Evolutionary conservation across 2,888 invertebrate genomes (phyloP).

Genomic region (Heliothis peltigera): DNA sequence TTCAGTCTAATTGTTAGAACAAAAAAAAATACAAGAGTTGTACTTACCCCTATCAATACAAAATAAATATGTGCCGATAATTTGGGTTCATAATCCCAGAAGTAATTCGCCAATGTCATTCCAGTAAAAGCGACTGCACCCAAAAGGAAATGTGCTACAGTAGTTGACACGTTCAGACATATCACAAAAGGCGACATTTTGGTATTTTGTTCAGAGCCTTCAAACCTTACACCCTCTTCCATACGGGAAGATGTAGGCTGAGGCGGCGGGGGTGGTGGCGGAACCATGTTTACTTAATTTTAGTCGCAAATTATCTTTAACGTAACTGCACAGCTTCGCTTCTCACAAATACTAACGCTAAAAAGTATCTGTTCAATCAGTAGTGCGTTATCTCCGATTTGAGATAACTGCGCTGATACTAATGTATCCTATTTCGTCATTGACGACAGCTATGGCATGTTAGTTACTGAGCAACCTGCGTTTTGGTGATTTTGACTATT

Average conservation of each 20-base stretch:
- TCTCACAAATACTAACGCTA: slow-evolving; percentile 14
- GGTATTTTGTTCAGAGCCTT: slow-evolving; percentile 19
- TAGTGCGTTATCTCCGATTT: slow-evolving; percentile 32
- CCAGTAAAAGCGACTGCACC: slow-evolving; percentile 67
- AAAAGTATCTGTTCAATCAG: slow-evolving; percentile 17
- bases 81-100: neutral
- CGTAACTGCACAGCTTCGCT: slow-evolving; percentile 4
- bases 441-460: slow-evolving; percentile 34
- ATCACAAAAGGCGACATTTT: slow-evolving; percentile 47
- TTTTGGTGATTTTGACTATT: neutral
- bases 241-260: slow-evolving; percentile 35
- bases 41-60: slow-evolving; percentile 78
- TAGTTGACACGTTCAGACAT: slow-evolving; percentile 63
- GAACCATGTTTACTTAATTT: slow-evolving; percentile 35
- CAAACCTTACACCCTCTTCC: slow-evolving; percentile 41
- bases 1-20: neutral
- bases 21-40: neutral
- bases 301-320: neutral
- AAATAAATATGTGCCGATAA: slow-evolving; percentile 72
- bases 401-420: slow-evolving; percentile 43
- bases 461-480: slow-evolving; percentile 13
- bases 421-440: slow-evolving; percentile 30
- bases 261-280: slow-evolving; percentile 55
- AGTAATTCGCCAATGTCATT: slow-evolving; percentile 54
- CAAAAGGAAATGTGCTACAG: slow-evolving; percentile 67